These are phyloP conservation scores for Pollachius pollachius DNA, from an alignment of 2,113 vertebrate genomes.

Conservation along the genomic window DNA sequence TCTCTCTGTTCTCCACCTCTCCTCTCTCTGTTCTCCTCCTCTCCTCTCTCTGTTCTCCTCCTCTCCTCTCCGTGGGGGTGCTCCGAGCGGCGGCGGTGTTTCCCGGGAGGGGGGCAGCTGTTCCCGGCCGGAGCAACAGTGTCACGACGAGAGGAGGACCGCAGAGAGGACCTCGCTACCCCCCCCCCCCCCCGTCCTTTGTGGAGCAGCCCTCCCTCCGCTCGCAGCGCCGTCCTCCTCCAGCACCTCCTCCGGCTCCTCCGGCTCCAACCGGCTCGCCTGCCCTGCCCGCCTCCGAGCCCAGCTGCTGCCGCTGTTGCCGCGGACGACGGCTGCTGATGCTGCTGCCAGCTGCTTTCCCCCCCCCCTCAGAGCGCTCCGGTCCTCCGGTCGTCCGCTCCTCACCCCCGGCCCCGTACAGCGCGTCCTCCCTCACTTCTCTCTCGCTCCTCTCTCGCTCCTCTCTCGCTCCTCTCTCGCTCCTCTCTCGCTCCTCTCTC, in stretches of 20 bases:
- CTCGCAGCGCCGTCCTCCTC: not conserved
- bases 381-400: no score
- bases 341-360: no score
- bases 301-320: no score
- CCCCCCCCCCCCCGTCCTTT: not conserved
- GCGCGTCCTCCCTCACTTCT: no score
- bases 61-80: no score
- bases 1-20: slow-evolving; percentile 45
- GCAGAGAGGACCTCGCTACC: not conserved
- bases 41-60: slow-evolving; percentile 16
- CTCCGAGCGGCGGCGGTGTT: not conserved
- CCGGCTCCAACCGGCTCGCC: no score
- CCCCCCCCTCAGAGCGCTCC: no score
- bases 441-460: no score
- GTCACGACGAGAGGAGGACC: not conserved
- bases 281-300: not conserved
- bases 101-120: slow-evolving; percentile 68
- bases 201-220: slow-evolving; percentile 2
- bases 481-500: no score
- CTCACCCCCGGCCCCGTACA: no score
- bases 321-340: no score
- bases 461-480: no score
- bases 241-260: not conserved
- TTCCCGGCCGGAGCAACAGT: slow-evolving; percentile 17
- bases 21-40: slow-evolving; percentile 46